Evolutionary conservation across 2,888 invertebrate species (phyloP).

Genomic region (Noctuana brunneofusca): DNA sequence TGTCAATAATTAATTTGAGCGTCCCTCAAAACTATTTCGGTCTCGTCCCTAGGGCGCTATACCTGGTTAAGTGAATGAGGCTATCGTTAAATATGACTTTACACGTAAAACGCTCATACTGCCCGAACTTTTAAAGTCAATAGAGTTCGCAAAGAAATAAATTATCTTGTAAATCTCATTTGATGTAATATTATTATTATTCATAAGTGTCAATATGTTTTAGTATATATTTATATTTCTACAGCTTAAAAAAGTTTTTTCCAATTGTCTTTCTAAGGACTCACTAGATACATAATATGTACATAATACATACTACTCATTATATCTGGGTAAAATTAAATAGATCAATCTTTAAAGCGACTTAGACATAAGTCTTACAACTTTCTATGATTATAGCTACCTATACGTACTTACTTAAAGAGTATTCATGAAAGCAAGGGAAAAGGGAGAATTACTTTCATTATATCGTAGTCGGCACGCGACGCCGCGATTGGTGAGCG

Average conservation of each 20-base stretch:
- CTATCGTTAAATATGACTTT: too few relatives aligned
- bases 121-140: not conserved
- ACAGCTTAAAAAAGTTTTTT: too few relatives aligned
- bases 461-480: constrained; percentile 43
- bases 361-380: not conserved
- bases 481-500: constrained; percentile 13
- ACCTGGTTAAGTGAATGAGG: not conserved
- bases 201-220: too few relatives aligned
- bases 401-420: constrained; percentile 21
- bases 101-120: not conserved
- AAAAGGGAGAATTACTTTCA: constrained; percentile 50
- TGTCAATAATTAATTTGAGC: not conserved
- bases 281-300: too few relatives aligned
- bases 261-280: too few relatives aligned
- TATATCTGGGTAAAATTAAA: too few relatives aligned
- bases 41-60: not conserved
- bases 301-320: too few relatives aligned
- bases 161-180: too few relatives aligned
- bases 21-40: not conserved
- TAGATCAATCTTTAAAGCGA: too few relatives aligned
- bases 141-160: not conserved
- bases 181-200: too few relatives aligned
- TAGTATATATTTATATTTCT: too few relatives aligned
- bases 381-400: constrained; percentile 10
- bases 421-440: constrained; percentile 48